A percentile compares a stretch with the other conserved stretches of the same genome.
Evolutionary conservation across 2,797 vertebrate genomes (phyloP).

Genomic region (Sebastes alutus): DNA sequence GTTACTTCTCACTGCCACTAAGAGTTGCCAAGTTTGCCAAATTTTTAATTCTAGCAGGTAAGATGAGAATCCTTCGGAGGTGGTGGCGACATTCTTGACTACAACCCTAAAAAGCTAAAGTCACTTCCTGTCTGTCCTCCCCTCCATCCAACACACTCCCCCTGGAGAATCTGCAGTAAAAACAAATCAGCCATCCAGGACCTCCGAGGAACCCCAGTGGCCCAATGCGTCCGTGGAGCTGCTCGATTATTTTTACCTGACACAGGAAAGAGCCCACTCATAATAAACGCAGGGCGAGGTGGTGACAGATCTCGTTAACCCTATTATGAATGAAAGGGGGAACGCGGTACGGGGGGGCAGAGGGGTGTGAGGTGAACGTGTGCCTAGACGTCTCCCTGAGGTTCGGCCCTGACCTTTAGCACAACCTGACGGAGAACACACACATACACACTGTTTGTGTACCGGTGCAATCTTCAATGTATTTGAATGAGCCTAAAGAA

Average conservation of each 20-base stretch:
- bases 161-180: constrained; percentile 59
- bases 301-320: constrained; percentile 84
- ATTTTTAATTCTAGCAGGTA: constrained; percentile 22
- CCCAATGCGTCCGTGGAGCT: constrained; percentile 56
- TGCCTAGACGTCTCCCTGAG: constrained; percentile 62
- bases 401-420: constrained; percentile 60
- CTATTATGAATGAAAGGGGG: constrained; percentile 63
- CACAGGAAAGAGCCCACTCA: constrained; percentile 83
- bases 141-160: constrained; percentile 30
- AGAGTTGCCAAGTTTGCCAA: background rate
- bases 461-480: background rate
- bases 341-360: constrained; percentile 1
- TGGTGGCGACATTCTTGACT: constrained; percentile 51
- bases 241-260: constrained; percentile 84
- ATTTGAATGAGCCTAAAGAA: background rate
- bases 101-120: constrained; percentile 50
- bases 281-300: constrained; percentile 81
- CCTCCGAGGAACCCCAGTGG: constrained; percentile 59
- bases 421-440: constrained; percentile 51
- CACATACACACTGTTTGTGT: constrained; percentile 21
- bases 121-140: constrained; percentile 60
- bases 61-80: constrained; percentile 44
- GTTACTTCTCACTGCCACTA: background rate
- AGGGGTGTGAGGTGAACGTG: constrained; percentile 55
- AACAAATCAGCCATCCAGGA: constrained; percentile 68